Conservation (phyloP, 2,113 vertebrate species). For the Leucosticte australis region DNA sequence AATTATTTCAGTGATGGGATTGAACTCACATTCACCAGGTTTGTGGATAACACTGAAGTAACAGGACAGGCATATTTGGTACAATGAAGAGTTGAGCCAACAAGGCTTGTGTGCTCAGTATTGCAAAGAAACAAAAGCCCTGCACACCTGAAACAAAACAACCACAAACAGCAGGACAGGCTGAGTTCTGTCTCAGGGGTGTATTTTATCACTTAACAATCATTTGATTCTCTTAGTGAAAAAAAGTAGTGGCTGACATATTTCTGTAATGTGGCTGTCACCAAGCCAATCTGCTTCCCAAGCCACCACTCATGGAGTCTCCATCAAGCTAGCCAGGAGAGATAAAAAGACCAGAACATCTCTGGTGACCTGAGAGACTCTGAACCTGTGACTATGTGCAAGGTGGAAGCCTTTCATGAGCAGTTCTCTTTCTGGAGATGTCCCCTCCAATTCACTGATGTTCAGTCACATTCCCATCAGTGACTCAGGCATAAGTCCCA, state of each 20-base stretch:
- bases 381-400: background rate
- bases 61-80: background rate
- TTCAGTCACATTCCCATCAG: constrained; percentile 4
- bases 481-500: constrained; percentile 19
- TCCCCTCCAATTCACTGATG: background rate
- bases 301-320: background rate
- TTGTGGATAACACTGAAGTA: background rate
- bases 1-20: background rate
- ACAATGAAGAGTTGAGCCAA: background rate
- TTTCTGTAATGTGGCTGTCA: background rate
- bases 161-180: background rate
- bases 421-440: background rate
- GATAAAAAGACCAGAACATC: background rate
- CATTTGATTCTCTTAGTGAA: background rate
- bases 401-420: background rate
- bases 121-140: background rate
- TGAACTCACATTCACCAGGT: background rate
- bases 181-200: background rate
- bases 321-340: background rate
- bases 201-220: background rate
- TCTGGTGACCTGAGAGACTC: background rate
- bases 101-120: background rate
- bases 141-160: background rate
- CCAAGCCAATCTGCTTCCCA: background rate
- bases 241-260: background rate